Evolutionary conservation across 2,113 vertebrate species (phyloP), one percentile per base, ranked within the genome.

Genomic region (Morone chrysops): DNA sequence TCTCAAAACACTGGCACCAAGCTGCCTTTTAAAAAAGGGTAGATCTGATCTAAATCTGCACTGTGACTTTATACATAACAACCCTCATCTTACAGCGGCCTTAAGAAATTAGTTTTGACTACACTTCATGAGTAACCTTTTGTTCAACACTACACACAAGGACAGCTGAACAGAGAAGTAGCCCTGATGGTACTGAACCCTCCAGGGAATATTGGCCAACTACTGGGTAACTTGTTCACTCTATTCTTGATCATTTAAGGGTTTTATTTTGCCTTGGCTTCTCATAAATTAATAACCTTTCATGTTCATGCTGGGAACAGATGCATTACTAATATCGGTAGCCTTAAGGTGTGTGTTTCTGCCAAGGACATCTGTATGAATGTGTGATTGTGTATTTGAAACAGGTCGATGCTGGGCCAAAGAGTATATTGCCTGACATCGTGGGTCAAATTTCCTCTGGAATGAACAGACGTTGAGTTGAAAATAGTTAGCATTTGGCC

Each of bases 41-140:
- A 16, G 31, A 88, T 70, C 53, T 70, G 62, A 90, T 89, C 11
- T 25, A 54, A 83, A 76, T 75, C 81, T 48, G 22, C 22, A 13
- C 62, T 17, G 50, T 31, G 47, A 43, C 38, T 65, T 73, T 67
- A 73, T 31, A 31, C 57, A 70, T 20, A 70, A 67, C 73, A 77
- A 59, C 68, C 67, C 60, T 70, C 9, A 82, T 87, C 70, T 76
- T n/a, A 14, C 43, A 38, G 8, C 41, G 6, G 43, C 56, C 60
- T 80, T 81, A 17, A 50, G 5, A 65, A 65, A 60, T 8, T 18
- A 0, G 56, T 82, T 87, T 74, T 76, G 85, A 82, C 87, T 85
- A 78, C 61, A 43, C 11, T 54, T 77, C 18, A 20, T 4, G 12
- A 69, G 75, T 70, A 78, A 75, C 36, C 14, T 14, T 43, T 61